Evolutionary conservation across 2,797 vertebrate species (phyloP).

Genomic region (Bovichtus diacanthus): DNA sequence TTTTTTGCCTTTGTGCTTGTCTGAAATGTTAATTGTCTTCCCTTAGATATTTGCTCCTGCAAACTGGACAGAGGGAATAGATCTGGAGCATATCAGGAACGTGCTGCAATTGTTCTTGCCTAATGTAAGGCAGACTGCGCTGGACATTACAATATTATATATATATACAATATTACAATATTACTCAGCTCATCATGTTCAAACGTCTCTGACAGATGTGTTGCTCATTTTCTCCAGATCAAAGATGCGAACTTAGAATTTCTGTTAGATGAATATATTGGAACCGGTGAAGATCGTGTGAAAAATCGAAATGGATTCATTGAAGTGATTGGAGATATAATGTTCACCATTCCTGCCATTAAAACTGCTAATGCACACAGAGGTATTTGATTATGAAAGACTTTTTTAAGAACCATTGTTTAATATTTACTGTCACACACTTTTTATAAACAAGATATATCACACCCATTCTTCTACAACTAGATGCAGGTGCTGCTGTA

Average conservation of each 20-base stretch:
- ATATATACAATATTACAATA: no score
- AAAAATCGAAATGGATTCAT: slow-evolving; percentile 82
- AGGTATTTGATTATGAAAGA: slow-evolving; percentile 78
- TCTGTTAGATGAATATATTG: slow-evolving; percentile 82
- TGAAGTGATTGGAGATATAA: slow-evolving; percentile 79
- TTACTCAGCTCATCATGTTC: background rate
- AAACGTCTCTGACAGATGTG: slow-evolving; percentile 13
- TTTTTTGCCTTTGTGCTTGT: background rate
- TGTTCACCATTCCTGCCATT: slow-evolving; percentile 82
- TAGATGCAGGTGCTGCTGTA: slow-evolving; percentile 83
- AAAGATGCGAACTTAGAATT: slow-evolving; percentile 52
- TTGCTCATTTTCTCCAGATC: slow-evolving; percentile 53
- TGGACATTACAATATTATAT: background rate
- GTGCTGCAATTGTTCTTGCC: slow-evolving; percentile 11
- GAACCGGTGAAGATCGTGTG: slow-evolving; percentile 64
- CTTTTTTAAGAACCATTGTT: background rate
- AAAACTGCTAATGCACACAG: slow-evolving; percentile 83
- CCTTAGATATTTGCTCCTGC: slow-evolving; percentile 57
- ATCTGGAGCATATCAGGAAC: slow-evolving; percentile 45
- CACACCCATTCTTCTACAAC: background rate
- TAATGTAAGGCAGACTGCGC: slow-evolving; percentile 69
- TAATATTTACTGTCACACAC: background rate
- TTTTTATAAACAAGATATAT: background rate
- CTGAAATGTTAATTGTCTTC: slow-evolving; percentile 20
- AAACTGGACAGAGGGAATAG: slow-evolving; percentile 82